These are phyloP conservation scores for Bombus turneri DNA, from an alignment of 1,140 invertebrate genomes.

Conservation along the genomic window DNA sequence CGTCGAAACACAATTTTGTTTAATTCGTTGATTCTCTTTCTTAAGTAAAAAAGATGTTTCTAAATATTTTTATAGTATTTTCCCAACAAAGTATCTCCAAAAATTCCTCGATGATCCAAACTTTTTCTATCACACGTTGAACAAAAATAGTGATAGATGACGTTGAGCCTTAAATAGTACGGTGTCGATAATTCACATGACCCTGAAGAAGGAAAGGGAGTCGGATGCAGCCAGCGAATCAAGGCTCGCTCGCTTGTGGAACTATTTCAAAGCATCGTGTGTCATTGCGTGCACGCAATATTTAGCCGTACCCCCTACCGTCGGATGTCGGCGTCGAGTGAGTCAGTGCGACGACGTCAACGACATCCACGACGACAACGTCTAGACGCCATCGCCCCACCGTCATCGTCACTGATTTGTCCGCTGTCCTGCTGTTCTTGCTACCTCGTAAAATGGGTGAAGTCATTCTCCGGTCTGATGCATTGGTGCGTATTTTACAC, in stretches of 20 bases:
- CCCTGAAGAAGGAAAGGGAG: conserved; percentile 45
- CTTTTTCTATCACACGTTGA: neutral
- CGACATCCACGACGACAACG: conserved; percentile 68
- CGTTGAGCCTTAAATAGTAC: neutral
- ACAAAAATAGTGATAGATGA: neutral
- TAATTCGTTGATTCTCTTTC: too few relatives aligned
- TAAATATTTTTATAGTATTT: too few relatives aligned
- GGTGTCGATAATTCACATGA: conserved; percentile 40
- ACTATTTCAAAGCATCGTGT: conserved; percentile 75
- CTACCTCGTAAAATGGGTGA: conserved; percentile 59
- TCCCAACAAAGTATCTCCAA: too few relatives aligned
- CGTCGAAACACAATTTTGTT: too few relatives aligned
- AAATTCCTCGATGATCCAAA: neutral
- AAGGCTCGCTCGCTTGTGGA: conserved; percentile 62
- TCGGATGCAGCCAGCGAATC: conserved; percentile 60
- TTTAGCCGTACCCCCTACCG: conserved; percentile 70
- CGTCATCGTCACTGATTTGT: conserved; percentile 73
- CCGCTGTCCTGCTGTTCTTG: conserved; percentile 53
- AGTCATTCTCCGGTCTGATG: conserved; percentile 63
- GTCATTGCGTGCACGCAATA: conserved; percentile 78
- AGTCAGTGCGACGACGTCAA: conserved; percentile 75
- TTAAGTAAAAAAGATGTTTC: too few relatives aligned
- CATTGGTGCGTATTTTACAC: neutral
- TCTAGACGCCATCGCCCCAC: conserved; percentile 75
- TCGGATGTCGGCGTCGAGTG: conserved; percentile 70